Evolutionary conservation across 2,113 vertebrate genomes (phyloP).

Genomic region (Phaethon lepturus): DNA sequence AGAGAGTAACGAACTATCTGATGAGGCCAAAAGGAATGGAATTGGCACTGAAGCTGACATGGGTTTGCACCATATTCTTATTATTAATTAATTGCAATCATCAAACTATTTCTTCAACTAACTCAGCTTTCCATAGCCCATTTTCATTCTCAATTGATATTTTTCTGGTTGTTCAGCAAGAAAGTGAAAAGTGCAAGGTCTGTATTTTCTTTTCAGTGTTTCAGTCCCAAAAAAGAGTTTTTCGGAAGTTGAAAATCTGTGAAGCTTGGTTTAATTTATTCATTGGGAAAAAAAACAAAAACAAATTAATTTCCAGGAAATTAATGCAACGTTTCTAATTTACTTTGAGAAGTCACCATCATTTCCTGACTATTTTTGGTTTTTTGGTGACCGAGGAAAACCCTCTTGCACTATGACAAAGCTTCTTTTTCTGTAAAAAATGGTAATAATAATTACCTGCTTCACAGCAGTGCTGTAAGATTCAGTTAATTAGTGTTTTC

Average conservation of each 20-base stretch:
- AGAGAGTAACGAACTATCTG: background rate
- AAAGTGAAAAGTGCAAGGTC: background rate
- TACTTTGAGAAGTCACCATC: constrained; percentile 1
- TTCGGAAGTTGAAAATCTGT: background rate
- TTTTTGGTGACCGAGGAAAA: constrained; percentile 38
- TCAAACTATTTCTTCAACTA: constrained; percentile 24
- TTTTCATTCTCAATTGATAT: constrained; percentile 38
- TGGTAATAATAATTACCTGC: constrained; percentile 62
- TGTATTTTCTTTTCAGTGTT: constrained; percentile 1
- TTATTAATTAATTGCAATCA: constrained; percentile 28
- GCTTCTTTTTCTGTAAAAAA: constrained; percentile 21
- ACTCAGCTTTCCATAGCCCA: background rate
- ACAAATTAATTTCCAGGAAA: constrained; percentile 38
- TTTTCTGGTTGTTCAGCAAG: constrained; percentile 18
- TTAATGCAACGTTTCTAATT: constrained; percentile 20
- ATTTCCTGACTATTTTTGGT: constrained; percentile 42
- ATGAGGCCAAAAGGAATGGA: background rate
- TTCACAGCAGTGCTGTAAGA: constrained; percentile 46
- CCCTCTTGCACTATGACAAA: constrained; percentile 25
- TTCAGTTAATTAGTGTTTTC: constrained; percentile 68
- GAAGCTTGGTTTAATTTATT: constrained; percentile 15
- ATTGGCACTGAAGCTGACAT: background rate
- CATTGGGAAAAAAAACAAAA: background rate
- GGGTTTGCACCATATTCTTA: background rate
- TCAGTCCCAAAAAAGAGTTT: background rate